Evolutionary conservation across 23 tunicate species (phyloP).

Genomic region (Trididemnum clinides): DNA sequence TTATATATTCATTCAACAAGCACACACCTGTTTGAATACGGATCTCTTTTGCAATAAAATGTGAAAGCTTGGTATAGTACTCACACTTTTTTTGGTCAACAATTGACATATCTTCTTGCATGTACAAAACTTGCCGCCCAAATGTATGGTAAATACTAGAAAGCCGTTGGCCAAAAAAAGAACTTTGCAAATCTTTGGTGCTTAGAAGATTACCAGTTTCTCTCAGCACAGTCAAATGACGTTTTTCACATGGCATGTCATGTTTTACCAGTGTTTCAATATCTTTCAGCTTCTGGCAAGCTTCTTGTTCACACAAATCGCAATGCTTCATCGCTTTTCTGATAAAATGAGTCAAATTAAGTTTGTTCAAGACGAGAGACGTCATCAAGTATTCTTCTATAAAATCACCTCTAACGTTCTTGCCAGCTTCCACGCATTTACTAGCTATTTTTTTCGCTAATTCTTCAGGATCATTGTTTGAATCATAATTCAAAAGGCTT

Average conservation of each 20-base stretch:
- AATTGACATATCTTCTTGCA: slow-evolving; percentile 15
- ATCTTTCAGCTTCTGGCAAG: not conserved
- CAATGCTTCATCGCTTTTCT: not conserved
- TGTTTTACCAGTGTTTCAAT: not conserved
- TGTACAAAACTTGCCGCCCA: slow-evolving; percentile 65
- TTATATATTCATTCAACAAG: slow-evolving; percentile 51
- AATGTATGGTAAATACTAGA: slow-evolving; percentile 63
- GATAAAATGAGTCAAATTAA: slow-evolving; percentile 12
- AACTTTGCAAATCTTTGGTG: not conserved
- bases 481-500: not conserved
- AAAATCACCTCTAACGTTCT: not conserved
- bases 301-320: not conserved
- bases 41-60: slow-evolving; percentile 16
- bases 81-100: slow-evolving; percentile 12
- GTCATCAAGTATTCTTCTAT: slow-evolving; percentile 11
- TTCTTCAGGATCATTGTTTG: not conserved
- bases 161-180: slow-evolving; percentile 49
- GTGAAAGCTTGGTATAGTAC: slow-evolving; percentile 53
- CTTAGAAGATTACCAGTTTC: slow-evolving; percentile 25
- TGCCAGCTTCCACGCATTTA: not conserved
- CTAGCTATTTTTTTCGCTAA: not conserved
- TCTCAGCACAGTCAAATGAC: not conserved
- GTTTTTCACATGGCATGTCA: not conserved
- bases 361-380: not conserved
- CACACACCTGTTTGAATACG: slow-evolving; percentile 34